These are phyloP conservation scores for Ariopsis seemanni DNA, from an alignment of 2,113 vertebrate genomes.

Conservation along the genomic window DNA sequence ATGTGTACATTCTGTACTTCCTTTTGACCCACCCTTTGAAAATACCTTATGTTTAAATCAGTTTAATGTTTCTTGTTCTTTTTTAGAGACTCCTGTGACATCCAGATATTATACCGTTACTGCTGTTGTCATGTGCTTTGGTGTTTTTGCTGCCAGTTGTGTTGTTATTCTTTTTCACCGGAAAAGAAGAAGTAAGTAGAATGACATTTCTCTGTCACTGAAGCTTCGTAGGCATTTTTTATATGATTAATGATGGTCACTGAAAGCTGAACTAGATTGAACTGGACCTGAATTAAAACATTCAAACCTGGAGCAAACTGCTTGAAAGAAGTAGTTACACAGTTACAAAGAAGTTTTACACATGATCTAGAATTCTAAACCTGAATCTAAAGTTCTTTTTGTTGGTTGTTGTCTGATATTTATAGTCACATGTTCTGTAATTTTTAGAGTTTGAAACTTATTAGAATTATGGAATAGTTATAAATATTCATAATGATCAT, in stretches of 20 bases:
- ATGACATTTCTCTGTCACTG: neutral
- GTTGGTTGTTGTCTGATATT: neutral
- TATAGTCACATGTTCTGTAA: neutral
- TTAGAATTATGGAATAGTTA: neutral
- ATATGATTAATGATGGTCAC: neutral
- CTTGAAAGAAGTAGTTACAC: neutral
- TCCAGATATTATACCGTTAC: conserved; percentile 9
- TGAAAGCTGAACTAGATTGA: neutral
- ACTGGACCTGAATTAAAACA: neutral
- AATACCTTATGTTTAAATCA: neutral
- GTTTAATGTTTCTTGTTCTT: neutral
- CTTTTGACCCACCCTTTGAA: neutral
- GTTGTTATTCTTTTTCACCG: neutral
- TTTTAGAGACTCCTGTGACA: conserved; percentile 11
- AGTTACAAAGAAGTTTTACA: neutral
- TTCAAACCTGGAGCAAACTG: neutral
- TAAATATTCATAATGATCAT: neutral
- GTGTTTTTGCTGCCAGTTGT: neutral
- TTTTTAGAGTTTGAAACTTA: neutral
- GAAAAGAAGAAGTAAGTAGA: conserved; percentile 20
- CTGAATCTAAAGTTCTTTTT: neutral
- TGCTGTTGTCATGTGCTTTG: neutral
- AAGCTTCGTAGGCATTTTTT: neutral
- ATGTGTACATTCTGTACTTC: neutral
- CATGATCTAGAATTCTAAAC: neutral